Conservation (phyloP, 2,113 vertebrate genomes). For the Stigmatopora nigra region DNA sequence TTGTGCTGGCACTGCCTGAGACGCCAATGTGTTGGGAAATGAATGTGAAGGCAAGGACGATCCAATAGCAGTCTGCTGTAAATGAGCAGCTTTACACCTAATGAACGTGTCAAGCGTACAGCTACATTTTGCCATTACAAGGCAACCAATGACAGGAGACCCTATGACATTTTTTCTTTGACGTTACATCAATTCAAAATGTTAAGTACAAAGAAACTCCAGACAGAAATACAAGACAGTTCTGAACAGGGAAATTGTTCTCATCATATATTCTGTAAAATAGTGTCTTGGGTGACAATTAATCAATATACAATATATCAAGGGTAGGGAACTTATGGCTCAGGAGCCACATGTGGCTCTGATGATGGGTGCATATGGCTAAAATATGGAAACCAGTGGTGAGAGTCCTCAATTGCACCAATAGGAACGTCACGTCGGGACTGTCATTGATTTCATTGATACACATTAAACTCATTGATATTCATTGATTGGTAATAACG, state of each 20-base stretch:
- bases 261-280: too few relatives aligned
- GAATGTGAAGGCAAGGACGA: slow-evolving; percentile 60
- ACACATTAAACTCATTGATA: too few relatives aligned
- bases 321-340: too few relatives aligned
- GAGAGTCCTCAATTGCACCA: too few relatives aligned
- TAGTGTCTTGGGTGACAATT: background rate
- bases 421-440: too few relatives aligned
- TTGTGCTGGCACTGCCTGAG: slow-evolving; percentile 61
- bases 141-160: slow-evolving; percentile 15
- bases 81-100: slow-evolving; percentile 53
- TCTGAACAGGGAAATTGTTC: too few relatives aligned
- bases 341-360: too few relatives aligned
- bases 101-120: slow-evolving; percentile 51
- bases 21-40: slow-evolving; percentile 45
- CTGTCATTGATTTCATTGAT: too few relatives aligned
- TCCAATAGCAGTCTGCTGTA: slow-evolving; percentile 46
- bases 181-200: slow-evolving; percentile 10
- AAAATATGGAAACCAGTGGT: too few relatives aligned
- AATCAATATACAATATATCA: too few relatives aligned
- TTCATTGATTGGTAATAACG: too few relatives aligned
- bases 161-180: slow-evolving; percentile 20
- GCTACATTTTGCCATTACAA: slow-evolving; percentile 20
- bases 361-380: too few relatives aligned
- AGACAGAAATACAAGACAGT: background rate
- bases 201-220: background rate